Evolutionary conservation across 2,113 vertebrate genomes (phyloP).

Genomic region (Chloropsis hardwickii): DNA sequence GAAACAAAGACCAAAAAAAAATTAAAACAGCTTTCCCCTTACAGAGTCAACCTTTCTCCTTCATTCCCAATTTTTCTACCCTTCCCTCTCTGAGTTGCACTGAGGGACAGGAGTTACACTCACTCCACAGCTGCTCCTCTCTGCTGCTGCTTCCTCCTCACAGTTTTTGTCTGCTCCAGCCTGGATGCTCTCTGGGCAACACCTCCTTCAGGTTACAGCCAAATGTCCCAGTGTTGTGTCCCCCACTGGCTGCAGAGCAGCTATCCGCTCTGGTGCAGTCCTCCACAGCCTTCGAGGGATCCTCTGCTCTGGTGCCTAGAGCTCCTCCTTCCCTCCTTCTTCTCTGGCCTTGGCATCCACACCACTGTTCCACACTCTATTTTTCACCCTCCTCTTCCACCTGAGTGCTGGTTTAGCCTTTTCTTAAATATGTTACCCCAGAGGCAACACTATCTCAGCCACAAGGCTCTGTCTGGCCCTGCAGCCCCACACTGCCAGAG

Average conservation of each 20-base stretch:
- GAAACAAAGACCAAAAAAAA: not conserved
- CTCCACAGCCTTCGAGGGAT: not conserved
- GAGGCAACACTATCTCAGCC: not conserved
- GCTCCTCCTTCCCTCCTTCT: not conserved
- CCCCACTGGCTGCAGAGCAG: not conserved
- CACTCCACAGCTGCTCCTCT: not conserved
- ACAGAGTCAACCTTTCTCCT: not conserved
- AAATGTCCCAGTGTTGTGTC: rapidly evolving
- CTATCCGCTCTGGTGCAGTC: rapidly evolving
- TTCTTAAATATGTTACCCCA: not conserved
- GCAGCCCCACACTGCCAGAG: not conserved
- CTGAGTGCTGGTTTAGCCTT: not conserved
- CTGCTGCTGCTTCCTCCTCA: not conserved
- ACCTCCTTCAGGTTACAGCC: not conserved
- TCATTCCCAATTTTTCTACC: not conserved
- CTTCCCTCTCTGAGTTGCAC: not conserved
- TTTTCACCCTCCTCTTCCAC: not conserved
- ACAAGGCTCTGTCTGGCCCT: too few species aligned
- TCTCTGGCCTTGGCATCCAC: not conserved
- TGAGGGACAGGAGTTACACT: not conserved
- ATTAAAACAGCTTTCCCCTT: not conserved
- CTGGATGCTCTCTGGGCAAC: not conserved
- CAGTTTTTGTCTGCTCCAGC: not conserved
- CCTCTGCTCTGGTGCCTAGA: not conserved
- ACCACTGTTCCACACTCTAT: not conserved